phyloP scores from a whole-genome alignment of 2,888 invertebrate species.

The Biston betularia region DNA sequence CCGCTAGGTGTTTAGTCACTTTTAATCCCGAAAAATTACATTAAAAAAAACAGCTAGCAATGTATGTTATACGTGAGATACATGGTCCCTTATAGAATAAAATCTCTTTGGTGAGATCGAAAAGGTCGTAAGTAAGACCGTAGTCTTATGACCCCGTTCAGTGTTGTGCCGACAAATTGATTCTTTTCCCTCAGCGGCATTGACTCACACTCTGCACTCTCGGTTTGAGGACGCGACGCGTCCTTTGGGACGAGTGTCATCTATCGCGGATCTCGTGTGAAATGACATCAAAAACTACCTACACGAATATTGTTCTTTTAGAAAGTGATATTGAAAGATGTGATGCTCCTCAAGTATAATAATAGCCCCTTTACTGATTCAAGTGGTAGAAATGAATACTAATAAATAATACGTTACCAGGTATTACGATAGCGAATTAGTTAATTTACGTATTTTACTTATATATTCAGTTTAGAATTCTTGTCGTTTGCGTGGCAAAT shows the following conservation, averaged over 20 bases:
- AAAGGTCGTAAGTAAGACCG: slow-evolving; percentile 41
- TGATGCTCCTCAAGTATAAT: neutral
- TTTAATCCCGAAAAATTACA: too few relatives aligned
- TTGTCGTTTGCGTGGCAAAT: too few relatives aligned
- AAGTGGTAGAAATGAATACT: too few relatives aligned
- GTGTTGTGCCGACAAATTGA: slow-evolving; percentile 78
- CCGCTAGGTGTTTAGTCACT: too few relatives aligned
- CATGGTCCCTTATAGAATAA: too few relatives aligned
- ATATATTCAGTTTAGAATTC: too few relatives aligned
- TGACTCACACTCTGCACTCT: slow-evolving; percentile 38
- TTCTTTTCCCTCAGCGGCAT: slow-evolving; percentile 72
- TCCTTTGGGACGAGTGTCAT: slow-evolving; percentile 46
- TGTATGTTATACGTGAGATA: too few relatives aligned
- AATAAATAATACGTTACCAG: too few relatives aligned
- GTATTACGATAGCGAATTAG: too few relatives aligned
- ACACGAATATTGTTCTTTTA: slow-evolving; percentile 34
- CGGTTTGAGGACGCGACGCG: slow-evolving; percentile 37
- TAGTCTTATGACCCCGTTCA: slow-evolving; percentile 33
- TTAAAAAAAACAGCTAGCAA: too few relatives aligned
- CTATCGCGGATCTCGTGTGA: slow-evolving; percentile 49
- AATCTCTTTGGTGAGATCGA: slow-evolving; percentile 40
- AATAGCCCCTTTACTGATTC: too few relatives aligned
- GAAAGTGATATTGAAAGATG: slow-evolving; percentile 2
- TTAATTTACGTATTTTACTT: too few relatives aligned
- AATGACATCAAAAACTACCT: neutral